Evolutionary conservation across 1,140 invertebrate genomes (phyloP).

Genomic region (Papilio helenus): DNA sequence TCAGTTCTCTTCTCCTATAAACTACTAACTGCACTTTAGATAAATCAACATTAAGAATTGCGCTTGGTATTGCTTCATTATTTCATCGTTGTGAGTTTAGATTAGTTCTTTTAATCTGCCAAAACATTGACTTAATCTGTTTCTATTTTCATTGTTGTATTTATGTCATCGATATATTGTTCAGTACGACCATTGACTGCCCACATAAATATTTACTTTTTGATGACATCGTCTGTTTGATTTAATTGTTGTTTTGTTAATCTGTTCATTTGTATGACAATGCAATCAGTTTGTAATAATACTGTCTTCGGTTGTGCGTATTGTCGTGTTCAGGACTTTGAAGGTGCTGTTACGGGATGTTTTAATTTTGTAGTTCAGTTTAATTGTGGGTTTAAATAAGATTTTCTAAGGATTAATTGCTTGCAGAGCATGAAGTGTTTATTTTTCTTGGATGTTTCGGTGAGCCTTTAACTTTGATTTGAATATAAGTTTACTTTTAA

Average conservation of each 20-base stretch:
- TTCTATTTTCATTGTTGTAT: conserved; percentile 7
- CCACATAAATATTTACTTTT: conserved; percentile 16
- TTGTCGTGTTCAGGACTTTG: background rate
- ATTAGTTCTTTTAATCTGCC: background rate
- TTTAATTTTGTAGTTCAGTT: background rate
- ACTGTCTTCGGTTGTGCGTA: background rate
- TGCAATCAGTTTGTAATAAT: conserved; percentile 14
- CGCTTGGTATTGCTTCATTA: background rate
- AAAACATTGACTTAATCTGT: conserved; percentile 14
- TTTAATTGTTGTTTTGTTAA: conserved; percentile 22
- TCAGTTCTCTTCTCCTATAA: background rate
- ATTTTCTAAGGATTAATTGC: background rate
- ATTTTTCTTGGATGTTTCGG: background rate
- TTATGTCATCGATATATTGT: conserved; percentile 10
- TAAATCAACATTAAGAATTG: background rate
- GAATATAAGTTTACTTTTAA: background rate
- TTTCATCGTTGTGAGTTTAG: background rate
- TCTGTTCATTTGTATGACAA: background rate
- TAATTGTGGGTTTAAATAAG: background rate
- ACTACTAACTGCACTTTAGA: background rate
- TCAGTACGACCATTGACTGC: conserved; percentile 1
- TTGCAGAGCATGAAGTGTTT: background rate
- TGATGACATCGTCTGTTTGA: conserved; percentile 29
- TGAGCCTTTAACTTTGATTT: background rate
- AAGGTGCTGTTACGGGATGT: background rate